Base-by-base conservation (phyloP, 2,888 invertebrate species). In the Alsophila aescularia region DNA sequence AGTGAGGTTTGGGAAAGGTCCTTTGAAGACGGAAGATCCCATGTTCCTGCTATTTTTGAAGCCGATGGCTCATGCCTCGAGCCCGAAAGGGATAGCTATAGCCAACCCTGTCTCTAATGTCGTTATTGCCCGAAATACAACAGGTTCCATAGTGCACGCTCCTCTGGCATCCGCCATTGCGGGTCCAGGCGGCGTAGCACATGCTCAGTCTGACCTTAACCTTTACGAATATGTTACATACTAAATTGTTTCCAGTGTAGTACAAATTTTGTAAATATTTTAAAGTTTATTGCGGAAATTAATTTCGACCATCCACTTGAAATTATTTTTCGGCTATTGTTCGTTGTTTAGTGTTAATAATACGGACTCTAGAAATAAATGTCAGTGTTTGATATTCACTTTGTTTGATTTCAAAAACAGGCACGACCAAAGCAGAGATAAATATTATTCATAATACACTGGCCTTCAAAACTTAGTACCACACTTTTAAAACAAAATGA, bases 121-220 rank as follows among this genome's bases (percentile, higher is more conserved):
- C 7, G 77, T 95, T 21, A 83, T 95, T 12, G 92, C 93, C 50
- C 87, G 91, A 61, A 94, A 94, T 16, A 92, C 92, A 35, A 87
- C 91, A 51, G 94, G 93, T 0, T 93, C 94, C 57, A 93, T 96
- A 40, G 81, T 93, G 14, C 95, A 95, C 72, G 92, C 93, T 60
- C 96, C 96, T 2, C 91, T 93, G 57, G 94, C 95, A 0, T 92
- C 95, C 0, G 96, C 96, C 2, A 92, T 96, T 3, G 95, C 93
- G 2, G 96, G 96, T 5, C 95, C 95, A 27, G 95, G 95, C 3
- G 96, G 96, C 7, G 93, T 94, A 42, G 96, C 96, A 0, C 95
- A 95, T 73, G 96, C 96, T 0, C 93, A 95, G 72, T 95, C 96
- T 50, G 95, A 95, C 77, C 92, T 96, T 58, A 93, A 93, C 70